phyloP scores from a whole-genome alignment of 1,140 invertebrate species.

The Orussus abietinus region DNA sequence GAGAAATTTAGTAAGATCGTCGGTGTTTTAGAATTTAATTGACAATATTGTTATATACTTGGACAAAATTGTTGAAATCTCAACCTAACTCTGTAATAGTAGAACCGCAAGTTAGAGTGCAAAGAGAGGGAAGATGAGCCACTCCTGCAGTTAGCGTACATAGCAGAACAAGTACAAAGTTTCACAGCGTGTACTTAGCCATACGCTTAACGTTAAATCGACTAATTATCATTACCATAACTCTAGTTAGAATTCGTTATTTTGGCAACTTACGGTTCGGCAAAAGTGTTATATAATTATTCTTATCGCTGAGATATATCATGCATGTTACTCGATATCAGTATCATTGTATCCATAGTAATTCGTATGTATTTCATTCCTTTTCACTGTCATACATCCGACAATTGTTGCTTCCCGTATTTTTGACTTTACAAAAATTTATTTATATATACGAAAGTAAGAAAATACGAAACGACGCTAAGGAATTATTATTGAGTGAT shows the following conservation, averaged over 20 bases:
- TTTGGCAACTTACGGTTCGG: constrained; percentile 50
- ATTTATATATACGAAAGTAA: constrained; percentile 52
- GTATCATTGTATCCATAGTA: constrained; percentile 21
- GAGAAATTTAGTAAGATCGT: too few species aligned
- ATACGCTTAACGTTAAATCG: constrained; percentile 31
- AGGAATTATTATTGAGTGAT: constrained; percentile 43
- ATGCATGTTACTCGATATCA: constrained; percentile 12
- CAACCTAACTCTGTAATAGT: constrained; percentile 28
- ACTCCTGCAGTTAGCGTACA: constrained; percentile 15
- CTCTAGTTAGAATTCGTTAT: constrained; percentile 44
- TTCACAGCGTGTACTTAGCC: constrained; percentile 24
- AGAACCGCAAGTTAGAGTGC: constrained; percentile 37
- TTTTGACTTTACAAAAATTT: constrained; percentile 50
- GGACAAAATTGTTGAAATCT: constrained; percentile 34
- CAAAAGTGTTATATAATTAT: constrained; percentile 33
- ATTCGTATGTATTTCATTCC: constrained; percentile 38
- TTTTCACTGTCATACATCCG: constrained; percentile 34
- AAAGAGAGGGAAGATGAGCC: constrained; percentile 18
- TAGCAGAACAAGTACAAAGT: constrained; percentile 29
- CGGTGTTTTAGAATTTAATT: constrained; percentile 42
- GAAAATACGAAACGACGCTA: constrained; percentile 53
- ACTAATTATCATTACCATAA: constrained; percentile 35
- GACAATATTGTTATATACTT: constrained; percentile 42
- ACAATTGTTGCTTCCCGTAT: constrained; percentile 32
- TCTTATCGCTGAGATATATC: background rate